phyloP scores from a whole-genome alignment of 2,888 invertebrate genomes.

The Spilarctia lutea region DNA sequence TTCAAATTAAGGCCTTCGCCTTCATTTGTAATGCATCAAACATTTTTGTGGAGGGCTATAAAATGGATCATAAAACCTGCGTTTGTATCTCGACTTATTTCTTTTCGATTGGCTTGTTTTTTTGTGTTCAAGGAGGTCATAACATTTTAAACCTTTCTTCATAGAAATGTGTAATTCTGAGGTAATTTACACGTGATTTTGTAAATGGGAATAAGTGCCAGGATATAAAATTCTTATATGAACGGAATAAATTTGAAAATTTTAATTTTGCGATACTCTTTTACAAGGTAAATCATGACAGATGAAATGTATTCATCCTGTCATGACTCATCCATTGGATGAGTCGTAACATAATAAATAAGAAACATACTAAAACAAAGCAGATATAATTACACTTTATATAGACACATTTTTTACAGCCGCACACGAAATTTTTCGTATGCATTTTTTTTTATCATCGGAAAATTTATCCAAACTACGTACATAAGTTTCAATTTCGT shows the following conservation, averaged over 20 bases:
- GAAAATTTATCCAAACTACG: background rate
- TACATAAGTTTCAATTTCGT: background rate
- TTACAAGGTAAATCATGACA: background rate
- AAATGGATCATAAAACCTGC: slow-evolving; percentile 14
- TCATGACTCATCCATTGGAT: background rate
- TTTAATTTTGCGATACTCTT: too few species aligned
- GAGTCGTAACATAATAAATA: background rate
- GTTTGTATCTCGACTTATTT: slow-evolving; percentile 5
- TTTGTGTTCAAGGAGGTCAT: background rate
- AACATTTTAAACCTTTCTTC: background rate
- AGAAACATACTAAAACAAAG: background rate
- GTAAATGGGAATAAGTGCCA: background rate
- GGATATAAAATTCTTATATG: background rate
- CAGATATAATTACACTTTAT: background rate
- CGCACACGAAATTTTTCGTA: background rate
- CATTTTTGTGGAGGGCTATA: slow-evolving; percentile 20
- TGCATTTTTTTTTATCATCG: too few species aligned
- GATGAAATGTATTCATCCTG: background rate
- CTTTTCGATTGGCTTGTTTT: background rate
- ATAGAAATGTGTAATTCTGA: background rate
- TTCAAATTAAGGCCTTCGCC: slow-evolving; percentile 15
- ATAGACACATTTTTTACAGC: background rate
- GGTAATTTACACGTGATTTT: background rate
- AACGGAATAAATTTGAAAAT: too few species aligned
- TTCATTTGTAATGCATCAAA: slow-evolving; percentile 24